Conservation (phyloP, 1,140 invertebrate genomes). For the Caenorhabditis brenneri region DNA sequence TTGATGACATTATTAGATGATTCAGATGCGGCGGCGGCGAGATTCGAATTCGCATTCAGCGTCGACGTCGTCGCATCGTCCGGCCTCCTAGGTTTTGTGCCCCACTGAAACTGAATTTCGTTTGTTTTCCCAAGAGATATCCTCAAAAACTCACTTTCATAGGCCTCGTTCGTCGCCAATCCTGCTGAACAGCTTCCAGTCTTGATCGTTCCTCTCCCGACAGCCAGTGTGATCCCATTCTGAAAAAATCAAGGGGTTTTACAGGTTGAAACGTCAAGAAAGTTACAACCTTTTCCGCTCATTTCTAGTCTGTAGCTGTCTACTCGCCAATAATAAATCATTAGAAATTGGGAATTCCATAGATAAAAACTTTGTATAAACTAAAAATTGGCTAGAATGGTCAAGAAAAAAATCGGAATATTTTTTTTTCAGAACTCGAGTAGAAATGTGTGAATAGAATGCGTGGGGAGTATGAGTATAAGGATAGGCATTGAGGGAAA, state of each 20-base stretch:
- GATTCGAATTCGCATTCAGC: neutral
- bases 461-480: neutral
- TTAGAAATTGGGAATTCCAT: conserved; percentile 34
- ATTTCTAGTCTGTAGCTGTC: conserved; percentile 35
- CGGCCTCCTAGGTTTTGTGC: neutral
- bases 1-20: too few species aligned
- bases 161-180: conserved; percentile 67
- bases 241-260: conserved; percentile 34
- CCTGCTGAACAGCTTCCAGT: conserved; percentile 69
- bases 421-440: neutral
- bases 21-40: neutral
- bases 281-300: neutral
- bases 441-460: too few species aligned
- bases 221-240: conserved; percentile 60
- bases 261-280: neutral
- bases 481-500: neutral
- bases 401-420: too few species aligned
- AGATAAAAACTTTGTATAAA: neutral
- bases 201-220: conserved; percentile 66
- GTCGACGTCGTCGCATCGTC: neutral
- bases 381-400: too few species aligned
- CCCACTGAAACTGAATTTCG: conserved; percentile 32
- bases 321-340: conserved; percentile 15
- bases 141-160: conserved; percentile 56
- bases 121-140: too few species aligned